Percentiles rank a stretch among this genome's conserved stretches.
These are phyloP conservation scores for Philaethria dido DNA, from an alignment of 2,888 invertebrate species.

Conservation along the genomic window DNA sequence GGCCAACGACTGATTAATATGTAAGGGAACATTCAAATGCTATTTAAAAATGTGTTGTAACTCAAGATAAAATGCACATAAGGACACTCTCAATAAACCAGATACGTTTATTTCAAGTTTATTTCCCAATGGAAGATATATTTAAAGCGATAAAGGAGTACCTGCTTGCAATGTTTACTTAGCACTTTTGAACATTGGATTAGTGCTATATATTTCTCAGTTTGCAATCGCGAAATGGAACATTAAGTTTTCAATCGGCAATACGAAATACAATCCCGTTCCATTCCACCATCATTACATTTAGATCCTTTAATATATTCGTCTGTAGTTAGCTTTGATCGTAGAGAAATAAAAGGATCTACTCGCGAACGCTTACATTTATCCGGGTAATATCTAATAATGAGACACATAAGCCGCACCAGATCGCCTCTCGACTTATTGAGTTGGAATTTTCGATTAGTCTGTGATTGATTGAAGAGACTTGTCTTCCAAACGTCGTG, in stretches of 20 bases:
- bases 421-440: constrained; percentile 72
- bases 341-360: constrained; percentile 64
- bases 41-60: constrained; percentile 36
- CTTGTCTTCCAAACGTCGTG: constrained; percentile 69
- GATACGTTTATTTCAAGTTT: constrained; percentile 39
- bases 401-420: constrained; percentile 75
- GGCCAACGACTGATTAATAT: constrained; percentile 1
- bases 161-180: constrained; percentile 49
- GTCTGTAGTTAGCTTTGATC: constrained; percentile 56
- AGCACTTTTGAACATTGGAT: constrained; percentile 51
- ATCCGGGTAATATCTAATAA: constrained; percentile 75
- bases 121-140: constrained; percentile 46
- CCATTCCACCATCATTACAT: constrained; percentile 53
- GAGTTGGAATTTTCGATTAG: constrained; percentile 81
- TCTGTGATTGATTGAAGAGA: constrained; percentile 80
- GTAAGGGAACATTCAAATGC: constrained; percentile 26
- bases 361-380: constrained; percentile 56
- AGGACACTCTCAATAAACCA: constrained; percentile 36
- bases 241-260: constrained; percentile 61
- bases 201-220: constrained; percentile 49
- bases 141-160: constrained; percentile 47
- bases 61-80: constrained; percentile 32
- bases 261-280: constrained; percentile 57
- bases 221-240: constrained; percentile 51
- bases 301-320: constrained; percentile 63